Base-by-base conservation (phyloP, 2,797 vertebrate species). In the Malurus leucopterus region DNA sequence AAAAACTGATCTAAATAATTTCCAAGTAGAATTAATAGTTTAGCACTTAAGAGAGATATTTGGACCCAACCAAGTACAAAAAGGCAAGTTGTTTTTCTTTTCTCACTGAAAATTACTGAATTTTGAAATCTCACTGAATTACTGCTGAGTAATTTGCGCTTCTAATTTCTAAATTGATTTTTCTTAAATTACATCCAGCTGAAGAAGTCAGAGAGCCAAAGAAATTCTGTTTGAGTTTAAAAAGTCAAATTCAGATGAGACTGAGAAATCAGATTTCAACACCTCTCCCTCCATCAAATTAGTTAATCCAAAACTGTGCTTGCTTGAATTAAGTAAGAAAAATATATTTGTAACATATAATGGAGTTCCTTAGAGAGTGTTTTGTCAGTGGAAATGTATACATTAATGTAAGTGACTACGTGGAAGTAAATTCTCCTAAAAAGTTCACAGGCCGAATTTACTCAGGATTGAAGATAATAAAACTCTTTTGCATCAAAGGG, bases 151-250 rank as follows among this genome's bases (percentile, higher is more conserved):
- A 89, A 81, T 78, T 85, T 4, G 78, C 63, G 29, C 15, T 38
- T 44, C 41, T 72, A 65, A 67, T 86, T 75, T 91, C 58, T 83
- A 75, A 90, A 85, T 38, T 74, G 47, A 63, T 92, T 81, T 87
- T 4, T 75, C 11, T 54, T 71, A 15, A 76, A 86, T 76, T 61
- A 57, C 46, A 14, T 40, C 36, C 6, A 61, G 43, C 26, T 68
- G 40, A 83, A 62, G 38, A n/a, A 80, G 40, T 59, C 47, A 65
- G 27, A 30, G 3, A 22, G 54, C 50, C 69, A 74, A 73, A 84
- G 29, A 78, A 67, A 64, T 64, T 76, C 13, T 68, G 6, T 53
- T 82, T 70, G 49, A 62, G 15, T 29, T 64, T 74, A 64, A 82
- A 36, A 91, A 51, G 23, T 30, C 29, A 68, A 22, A 78, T 15